phyloP scores from a whole-genome alignment of 2,888 invertebrate genomes.

The Hypsopygia costalis region DNA sequence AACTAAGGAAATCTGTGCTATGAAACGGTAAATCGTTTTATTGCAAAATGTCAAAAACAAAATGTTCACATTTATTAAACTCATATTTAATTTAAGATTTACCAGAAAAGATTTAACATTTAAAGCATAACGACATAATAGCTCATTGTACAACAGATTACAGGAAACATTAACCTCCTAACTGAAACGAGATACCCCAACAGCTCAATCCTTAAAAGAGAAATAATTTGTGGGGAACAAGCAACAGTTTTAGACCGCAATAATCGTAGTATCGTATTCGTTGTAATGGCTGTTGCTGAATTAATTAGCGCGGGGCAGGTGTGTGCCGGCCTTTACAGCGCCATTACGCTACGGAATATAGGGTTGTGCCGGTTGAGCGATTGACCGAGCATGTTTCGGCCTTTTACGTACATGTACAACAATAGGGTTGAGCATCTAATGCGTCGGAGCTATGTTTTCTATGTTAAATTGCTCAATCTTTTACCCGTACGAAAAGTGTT shows the following conservation, averaged over 20 bases:
- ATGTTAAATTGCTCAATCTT: slow-evolving; percentile 9
- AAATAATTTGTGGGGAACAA: slow-evolving; percentile 41
- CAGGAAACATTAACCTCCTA: slow-evolving; percentile 21
- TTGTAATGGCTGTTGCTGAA: slow-evolving; percentile 58
- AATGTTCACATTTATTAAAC: too few relatives aligned
- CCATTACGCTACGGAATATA: slow-evolving; percentile 10
- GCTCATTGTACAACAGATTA: slow-evolving; percentile 14
- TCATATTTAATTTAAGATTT: neutral
- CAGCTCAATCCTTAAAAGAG: slow-evolving; percentile 40
- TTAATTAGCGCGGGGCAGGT: slow-evolving; percentile 55
- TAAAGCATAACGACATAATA: neutral
- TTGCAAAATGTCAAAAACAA: too few relatives aligned
- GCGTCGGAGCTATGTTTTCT: slow-evolving; percentile 6
- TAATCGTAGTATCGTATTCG: slow-evolving; percentile 54
- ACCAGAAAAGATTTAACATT: too few relatives aligned
- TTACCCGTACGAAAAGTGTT: slow-evolving; percentile 7
- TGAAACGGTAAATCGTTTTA: too few relatives aligned
- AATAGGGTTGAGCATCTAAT: slow-evolving; percentile 9
- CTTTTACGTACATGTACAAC: slow-evolving; percentile 6
- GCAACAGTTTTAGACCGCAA: slow-evolving; percentile 35
- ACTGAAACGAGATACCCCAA: slow-evolving; percentile 29
- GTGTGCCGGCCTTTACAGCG: slow-evolving; percentile 14
- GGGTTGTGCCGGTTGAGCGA: slow-evolving; percentile 42
- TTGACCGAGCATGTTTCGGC: slow-evolving; percentile 39
- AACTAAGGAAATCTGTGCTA: too few relatives aligned